Evolutionary conservation across 2,113 vertebrate species (phyloP), one percentile per base, ranked within the genome.

Genomic region (Tupaia chinensis): DNA sequence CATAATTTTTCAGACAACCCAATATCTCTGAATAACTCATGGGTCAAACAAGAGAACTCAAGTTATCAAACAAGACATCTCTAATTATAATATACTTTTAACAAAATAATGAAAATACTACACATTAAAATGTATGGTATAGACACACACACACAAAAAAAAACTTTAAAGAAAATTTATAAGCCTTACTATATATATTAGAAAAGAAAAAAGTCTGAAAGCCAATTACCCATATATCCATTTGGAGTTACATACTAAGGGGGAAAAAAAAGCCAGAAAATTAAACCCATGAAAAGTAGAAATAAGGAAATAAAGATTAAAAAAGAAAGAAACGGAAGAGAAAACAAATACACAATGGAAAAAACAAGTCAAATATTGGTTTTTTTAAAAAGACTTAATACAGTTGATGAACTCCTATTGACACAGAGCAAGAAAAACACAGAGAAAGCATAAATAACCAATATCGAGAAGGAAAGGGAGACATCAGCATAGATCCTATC

Each of bases 251-350:
- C 87, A 79, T 23, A 1, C 29, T 87, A 83, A 78, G 17, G 4
- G 5, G 5, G 58, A 63, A 58, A 76, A 17, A 68, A 68, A 68
- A 23, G 63, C 78, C 23, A 83, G 8, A 73, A 92, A 81, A 89
- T 72, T 68, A 89, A 74, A 56, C 15, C 17, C 74, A 85, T 2
- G 70, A 60, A 56, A 85, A 86, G 56, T 3, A 91, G 32, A 91
- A 95, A 91, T 34, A 93, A 85, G n/a, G 68, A 95, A 92, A 89
- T 25, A 44, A 94, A n/a, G 54, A 73, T 80, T 78, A 88, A 7
- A 93, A 72, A 69, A 91, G 32, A 65, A 95, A 89, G 76, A 56
- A 69, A 72, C 68, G 56, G 68, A 89, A 69, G 56, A 77, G 22
- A 68, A 73, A 81, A 79, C 58, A 94, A 87, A 29, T 34, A 93